Base-by-base conservation (phyloP, 2,113 vertebrate genomes). In the Gobiocypris rarus region DNA sequence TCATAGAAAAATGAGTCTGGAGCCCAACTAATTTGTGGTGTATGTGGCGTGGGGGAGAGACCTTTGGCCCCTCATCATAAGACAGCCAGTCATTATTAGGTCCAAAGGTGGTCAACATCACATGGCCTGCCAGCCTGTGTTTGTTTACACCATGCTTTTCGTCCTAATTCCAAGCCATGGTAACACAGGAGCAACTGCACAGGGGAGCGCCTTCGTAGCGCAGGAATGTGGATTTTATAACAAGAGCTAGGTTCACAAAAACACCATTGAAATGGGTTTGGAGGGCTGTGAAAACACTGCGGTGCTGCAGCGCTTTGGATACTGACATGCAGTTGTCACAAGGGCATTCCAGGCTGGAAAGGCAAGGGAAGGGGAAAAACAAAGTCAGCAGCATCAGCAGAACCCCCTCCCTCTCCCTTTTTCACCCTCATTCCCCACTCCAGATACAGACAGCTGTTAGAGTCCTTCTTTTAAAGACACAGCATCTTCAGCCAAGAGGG, bases 31-130 rank as follows among this genome's bases (percentile, higher is more conserved):
- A 15, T 45, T 38, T 11, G 0, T 48, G 9, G 15, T 45, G 24
- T 19, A 3, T 48, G 76, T 19, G 75, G 14, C 3, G 9, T 65
- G 26, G 28, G 26, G 43, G 82, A 76, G 19, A 65, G 58, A 61
- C 79, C 85, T 83, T 86, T 83, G 74, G 52, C 69, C 45, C 48
- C 41, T 83, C 38, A 58, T 81, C 83, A 75, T 87, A 81, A 84
- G 86, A 81, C 75, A 89, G 63, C 31, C 75, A 73, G 70, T 79
- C 81, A 86, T 61, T 75, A 75, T 28, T 43, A 76, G 83, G 81
- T 81, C 75, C 81, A 85, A 87, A 89, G 88, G 86, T 87, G 84
- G 41, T 75, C 56, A 41, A 84, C 43, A 76, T 85, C 83, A 87
- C 76, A 81, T 85, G 88, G 71, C 34, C 48, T 48, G 38, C 56